phyloP scores from a whole-genome alignment of 1,140 invertebrate species.

The Pinna nobilis region DNA sequence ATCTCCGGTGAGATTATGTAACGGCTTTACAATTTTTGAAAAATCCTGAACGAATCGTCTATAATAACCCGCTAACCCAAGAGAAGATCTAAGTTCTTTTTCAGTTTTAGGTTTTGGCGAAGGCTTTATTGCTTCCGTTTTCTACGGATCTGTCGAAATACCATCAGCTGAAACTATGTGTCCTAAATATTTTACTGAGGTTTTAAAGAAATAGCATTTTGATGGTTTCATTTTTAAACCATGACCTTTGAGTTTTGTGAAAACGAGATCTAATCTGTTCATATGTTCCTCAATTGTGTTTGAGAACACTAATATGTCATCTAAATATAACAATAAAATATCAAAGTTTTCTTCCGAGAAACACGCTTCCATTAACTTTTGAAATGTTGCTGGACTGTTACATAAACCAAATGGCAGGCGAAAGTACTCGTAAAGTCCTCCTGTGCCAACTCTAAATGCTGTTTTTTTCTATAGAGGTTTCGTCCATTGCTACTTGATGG shows the following conservation, averaged over 20 bases:
- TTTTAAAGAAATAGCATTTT: conserved; percentile 35
- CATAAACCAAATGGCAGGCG: conserved; percentile 39
- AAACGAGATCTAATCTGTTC: conserved; percentile 13
- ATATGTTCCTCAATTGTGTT: conserved; percentile 26
- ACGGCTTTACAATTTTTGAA: conserved; percentile 20
- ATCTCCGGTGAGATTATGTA: conserved; percentile 17
- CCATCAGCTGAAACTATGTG: conserved; percentile 25
- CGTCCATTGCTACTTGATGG: no score
- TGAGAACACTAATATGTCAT: no score
- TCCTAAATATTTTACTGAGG: conserved; percentile 27
- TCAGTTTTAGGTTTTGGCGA: conserved; percentile 53
- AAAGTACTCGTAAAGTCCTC: conserved; percentile 17
- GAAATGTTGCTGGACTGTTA: conserved; percentile 36
- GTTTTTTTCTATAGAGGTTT: conserved; percentile 58
- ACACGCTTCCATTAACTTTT: conserved; percentile 24
- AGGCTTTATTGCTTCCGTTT: conserved; percentile 39
- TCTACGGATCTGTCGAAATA: conserved; percentile 17
- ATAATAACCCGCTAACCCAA: conserved; percentile 36
- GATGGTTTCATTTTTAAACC: conserved; percentile 28
- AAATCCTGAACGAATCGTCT: conserved; percentile 23
- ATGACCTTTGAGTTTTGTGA: no score
- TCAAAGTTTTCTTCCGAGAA: conserved; percentile 20
- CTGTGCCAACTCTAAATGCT: conserved; percentile 17
- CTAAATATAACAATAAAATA: conserved; percentile 29
- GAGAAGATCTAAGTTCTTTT: conserved; percentile 55